A percentile compares a stretch with the other conserved stretches of the same genome.
These are phyloP conservation scores for Pyrocephalus nanus DNA, from an alignment of 2,797 vertebrate species.

Conservation along the genomic window DNA sequence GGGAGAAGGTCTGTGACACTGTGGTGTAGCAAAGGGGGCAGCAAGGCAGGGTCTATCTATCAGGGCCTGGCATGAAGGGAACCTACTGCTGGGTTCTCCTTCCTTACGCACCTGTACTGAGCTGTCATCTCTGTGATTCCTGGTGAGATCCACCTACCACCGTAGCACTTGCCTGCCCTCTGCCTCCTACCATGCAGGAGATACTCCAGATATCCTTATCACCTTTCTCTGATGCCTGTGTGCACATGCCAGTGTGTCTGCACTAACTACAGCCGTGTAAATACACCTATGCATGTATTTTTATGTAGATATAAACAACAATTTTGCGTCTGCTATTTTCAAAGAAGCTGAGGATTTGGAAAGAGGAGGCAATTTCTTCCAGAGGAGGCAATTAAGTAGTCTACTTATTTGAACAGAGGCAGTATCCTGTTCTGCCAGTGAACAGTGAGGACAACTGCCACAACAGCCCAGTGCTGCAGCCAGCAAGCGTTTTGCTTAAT, in stretches of 20 bases:
- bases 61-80: rapidly evolving
- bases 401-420: not conserved
- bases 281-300: not conserved
- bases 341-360: not conserved
- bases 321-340: not conserved
- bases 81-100: not conserved
- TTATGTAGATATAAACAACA: not conserved
- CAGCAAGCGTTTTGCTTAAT: not conserved
- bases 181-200: not conserved
- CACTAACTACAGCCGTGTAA: not conserved
- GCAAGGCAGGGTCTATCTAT: not conserved
- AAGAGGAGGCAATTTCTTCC: not conserved
- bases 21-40: not conserved
- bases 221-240: not conserved
- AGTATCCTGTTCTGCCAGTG: not conserved
- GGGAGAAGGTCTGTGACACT: not conserved
- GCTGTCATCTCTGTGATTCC: not conserved
- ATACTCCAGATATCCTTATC: not conserved
- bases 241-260: not conserved
- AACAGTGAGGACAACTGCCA: not conserved
- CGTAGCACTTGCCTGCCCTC: rapidly evolving
- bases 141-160: not conserved
- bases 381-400: not conserved
- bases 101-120: not conserved
- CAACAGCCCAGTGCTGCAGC: not conserved